Evolutionary conservation across 2,888 invertebrate species (phyloP), one percentile per base, ranked within the genome.

Genomic region (Cryptus armator): DNA sequence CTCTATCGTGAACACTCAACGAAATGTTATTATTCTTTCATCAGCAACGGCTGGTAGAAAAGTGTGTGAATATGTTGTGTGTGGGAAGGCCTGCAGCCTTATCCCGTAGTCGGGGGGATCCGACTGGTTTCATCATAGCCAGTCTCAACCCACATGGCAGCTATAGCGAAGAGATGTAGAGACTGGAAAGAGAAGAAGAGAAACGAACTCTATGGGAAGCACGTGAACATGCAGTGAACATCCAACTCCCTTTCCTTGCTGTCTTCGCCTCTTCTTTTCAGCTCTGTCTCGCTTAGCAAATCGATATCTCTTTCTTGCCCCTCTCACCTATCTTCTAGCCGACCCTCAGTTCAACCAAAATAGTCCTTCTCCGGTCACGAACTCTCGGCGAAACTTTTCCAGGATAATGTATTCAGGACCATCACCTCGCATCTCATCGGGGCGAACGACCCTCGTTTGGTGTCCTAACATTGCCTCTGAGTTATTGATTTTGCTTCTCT

Each of bases 141-240:
- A 78, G 68, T 6, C 46, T 48, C 59, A 75, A 48, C 68, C 81
- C 81, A 81, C 75, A 75, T 81, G 81, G 68, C 53, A 75, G 75
- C 75, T 81, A 75, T 67, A 64, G 14, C 19, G 32, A 53, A 48
- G 51, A 64, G 66, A 64, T 24, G 24, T 72, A 75, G 68, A 75
- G 81, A 46, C 43, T 59, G 59, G 9, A 67, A 46, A 32, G 14
- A 51, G 16, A 53, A 53, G 19, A 56, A 59, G 46, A 24, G 51
- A 62, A 12, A 29, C 68, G 48, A 62, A 29, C 48, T 72, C 81
- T 51, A 75, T 81, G 75, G 68, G 62, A 48, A 51, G 43, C 81
- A 75, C 68, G 68, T 68, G 75, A 68, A 10, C 81, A 51, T 24
- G 51, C 68, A 70, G 81, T 68, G 62, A 74, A 56, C 67, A 14